These are phyloP conservation scores for Drosophila subquinaria DNA, from an alignment of 2,888 invertebrate genomes.

Conservation along the genomic window DNA sequence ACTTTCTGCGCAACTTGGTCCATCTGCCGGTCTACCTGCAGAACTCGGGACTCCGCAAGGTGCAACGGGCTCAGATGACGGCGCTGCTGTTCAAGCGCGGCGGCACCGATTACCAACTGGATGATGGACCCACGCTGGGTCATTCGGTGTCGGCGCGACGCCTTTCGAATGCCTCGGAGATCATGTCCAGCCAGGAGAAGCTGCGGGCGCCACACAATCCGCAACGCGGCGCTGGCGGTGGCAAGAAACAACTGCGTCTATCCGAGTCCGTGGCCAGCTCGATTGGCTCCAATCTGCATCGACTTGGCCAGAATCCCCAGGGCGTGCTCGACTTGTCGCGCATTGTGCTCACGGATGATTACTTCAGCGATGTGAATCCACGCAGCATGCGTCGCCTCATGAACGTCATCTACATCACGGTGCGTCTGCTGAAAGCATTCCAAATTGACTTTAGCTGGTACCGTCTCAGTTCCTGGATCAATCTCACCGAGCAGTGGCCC, in stretches of 20 bases:
- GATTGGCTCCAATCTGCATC: slow-evolving; percentile 94
- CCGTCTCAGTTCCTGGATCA: slow-evolving; percentile 98
- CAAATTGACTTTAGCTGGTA: slow-evolving; percentile 99
- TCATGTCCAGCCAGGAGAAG: slow-evolving; percentile 94
- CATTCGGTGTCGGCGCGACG: slow-evolving; percentile 90
- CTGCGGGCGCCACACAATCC: slow-evolving; percentile 85
- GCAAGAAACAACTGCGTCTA: slow-evolving; percentile 91
- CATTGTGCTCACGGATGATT: slow-evolving; percentile 97
- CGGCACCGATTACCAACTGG: slow-evolving; percentile 82
- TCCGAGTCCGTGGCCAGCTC: slow-evolving; percentile 97
- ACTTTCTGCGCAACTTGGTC: slow-evolving; percentile 97
- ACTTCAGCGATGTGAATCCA: slow-evolving; percentile 99
- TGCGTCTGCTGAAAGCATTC: slow-evolving; percentile 98
- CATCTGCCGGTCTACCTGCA: slow-evolving; percentile 99
- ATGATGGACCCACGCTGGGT: slow-evolving; percentile 83
- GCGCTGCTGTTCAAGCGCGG: slow-evolving; percentile 86
- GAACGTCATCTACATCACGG: slow-evolving; percentile 98
- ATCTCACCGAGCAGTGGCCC: slow-evolving; percentile 99
- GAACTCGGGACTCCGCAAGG: slow-evolving; percentile 96
- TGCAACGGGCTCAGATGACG: slow-evolving; percentile 94
- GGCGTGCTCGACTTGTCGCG: slow-evolving; percentile 87
- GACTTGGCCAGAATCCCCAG: slow-evolving; percentile 90
- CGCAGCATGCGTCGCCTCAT: slow-evolving; percentile 97
- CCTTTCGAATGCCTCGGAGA: slow-evolving; percentile 91
- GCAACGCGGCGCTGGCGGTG: slow-evolving; percentile 86